phyloP scores from a whole-genome alignment of 2,888 invertebrate genomes.

The Cryptocephalus moraei region DNA sequence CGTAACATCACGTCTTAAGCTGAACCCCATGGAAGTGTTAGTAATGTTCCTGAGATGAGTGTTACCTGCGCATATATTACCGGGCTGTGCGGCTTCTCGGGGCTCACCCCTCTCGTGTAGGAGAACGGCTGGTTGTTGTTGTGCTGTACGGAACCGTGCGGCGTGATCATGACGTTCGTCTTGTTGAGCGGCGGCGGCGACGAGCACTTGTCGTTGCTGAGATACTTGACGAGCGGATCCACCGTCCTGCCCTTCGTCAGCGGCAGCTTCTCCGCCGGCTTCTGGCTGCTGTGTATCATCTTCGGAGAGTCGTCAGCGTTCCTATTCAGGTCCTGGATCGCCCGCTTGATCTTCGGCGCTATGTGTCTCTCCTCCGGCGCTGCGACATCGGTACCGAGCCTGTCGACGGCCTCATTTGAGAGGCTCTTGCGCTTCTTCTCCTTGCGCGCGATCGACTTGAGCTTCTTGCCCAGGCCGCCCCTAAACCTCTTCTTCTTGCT shows the following conservation, averaged over 20 bases:
- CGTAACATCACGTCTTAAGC: too few species aligned
- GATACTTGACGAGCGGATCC: constrained; percentile 63
- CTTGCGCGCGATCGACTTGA: constrained; percentile 23
- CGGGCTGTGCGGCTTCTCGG: constrained; percentile 39
- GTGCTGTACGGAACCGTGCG: constrained; percentile 49
- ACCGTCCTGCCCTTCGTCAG: constrained; percentile 64
- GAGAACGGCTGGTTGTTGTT: constrained; percentile 75
- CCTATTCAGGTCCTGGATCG: constrained; percentile 43
- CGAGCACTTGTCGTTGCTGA: constrained; percentile 60
- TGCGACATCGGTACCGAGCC: background rate
- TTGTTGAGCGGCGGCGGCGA: constrained; percentile 57
- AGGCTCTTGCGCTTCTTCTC: constrained; percentile 18
- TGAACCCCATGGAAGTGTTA: too few species aligned
- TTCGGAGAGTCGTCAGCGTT: constrained; percentile 28
- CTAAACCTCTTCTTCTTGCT: constrained; percentile 21
- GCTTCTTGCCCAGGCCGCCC: constrained; percentile 22
- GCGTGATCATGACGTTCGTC: constrained; percentile 45
- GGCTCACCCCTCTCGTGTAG: constrained; percentile 53
- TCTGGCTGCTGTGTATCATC: constrained; percentile 66
- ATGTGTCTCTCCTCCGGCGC: constrained; percentile 5
- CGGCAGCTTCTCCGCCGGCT: constrained; percentile 57
- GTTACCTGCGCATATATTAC: constrained; percentile 62
- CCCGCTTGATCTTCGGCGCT: constrained; percentile 40
- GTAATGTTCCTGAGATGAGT: too few species aligned
- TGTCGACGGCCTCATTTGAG: constrained; percentile 14